A percentile compares a stretch with the other conserved stretches of the same genome.
Conservation (phyloP, 2,888 invertebrate species). For the Parasteatoda lunata region DNA sequence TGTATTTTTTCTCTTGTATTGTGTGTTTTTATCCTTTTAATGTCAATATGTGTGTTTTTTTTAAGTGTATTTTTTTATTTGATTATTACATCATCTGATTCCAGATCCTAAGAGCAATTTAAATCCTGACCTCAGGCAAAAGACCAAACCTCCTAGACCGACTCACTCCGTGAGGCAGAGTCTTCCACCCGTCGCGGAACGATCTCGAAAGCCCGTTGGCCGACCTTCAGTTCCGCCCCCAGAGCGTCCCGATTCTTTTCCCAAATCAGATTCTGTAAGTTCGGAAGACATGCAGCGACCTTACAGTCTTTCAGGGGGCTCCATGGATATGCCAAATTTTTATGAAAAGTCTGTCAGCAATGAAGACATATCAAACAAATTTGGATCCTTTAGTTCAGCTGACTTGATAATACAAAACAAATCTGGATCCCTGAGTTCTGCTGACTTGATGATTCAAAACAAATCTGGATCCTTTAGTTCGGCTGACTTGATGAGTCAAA, state of each 20-base stretch:
- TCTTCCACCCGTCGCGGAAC: conserved; percentile 25
- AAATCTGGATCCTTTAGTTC: not conserved
- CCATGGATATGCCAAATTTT: not conserved
- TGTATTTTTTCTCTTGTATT: too few relatives aligned
- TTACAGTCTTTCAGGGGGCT: not conserved
- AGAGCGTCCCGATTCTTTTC: conserved; percentile 43
- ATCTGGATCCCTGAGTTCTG: not conserved
- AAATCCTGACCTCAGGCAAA: not conserved
- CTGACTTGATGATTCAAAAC: not conserved
- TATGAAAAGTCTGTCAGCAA: not conserved
- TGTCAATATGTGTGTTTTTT: too few relatives aligned
- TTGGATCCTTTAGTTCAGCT: not conserved
- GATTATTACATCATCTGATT: too few relatives aligned
- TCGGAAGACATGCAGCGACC: conserved; percentile 10
- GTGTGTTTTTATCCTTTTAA: too few relatives aligned
- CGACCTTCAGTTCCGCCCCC: conserved; percentile 69
- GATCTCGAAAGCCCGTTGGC: conserved; percentile 21
- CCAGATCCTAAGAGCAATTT: not conserved
- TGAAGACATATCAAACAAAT: not conserved
- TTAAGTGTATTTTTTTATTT: too few relatives aligned
- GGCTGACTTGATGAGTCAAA: not conserved
- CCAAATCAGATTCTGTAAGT: conserved; percentile 19
- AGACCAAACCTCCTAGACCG: conserved; percentile 35
- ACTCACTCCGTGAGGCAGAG: conserved; percentile 20
- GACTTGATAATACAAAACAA: not conserved